phyloP scores from a whole-genome alignment of 64 coral and sea anemone species.

The Dendronephthya gigantea region DNA sequence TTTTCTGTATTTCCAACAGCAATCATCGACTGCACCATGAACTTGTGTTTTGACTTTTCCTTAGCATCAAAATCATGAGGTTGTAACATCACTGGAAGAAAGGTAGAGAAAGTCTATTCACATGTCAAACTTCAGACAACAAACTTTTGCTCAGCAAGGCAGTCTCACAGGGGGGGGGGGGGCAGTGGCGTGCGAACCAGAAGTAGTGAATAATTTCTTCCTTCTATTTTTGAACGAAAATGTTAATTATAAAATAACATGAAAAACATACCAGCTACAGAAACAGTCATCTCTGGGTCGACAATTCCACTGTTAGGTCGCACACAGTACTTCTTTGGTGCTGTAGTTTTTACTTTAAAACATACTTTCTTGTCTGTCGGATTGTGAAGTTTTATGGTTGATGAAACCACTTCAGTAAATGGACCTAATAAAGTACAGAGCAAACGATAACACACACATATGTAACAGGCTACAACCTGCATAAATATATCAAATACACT shows the following conservation, averaged over 20 bases:
- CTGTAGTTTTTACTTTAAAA: constrained; percentile 98
- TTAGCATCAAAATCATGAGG: constrained; percentile 91
- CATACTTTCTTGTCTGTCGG: constrained; percentile 75
- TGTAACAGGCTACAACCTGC: too few species aligned
- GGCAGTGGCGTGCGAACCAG: too few species aligned
- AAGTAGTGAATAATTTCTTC: too few species aligned
- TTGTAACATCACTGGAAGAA: constrained; percentile 72
- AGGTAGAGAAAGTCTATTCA: background rate
- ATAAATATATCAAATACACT: too few species aligned
- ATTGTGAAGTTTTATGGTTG: constrained; percentile 76
- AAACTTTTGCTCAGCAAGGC: too few species aligned
- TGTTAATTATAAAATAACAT: too few species aligned
- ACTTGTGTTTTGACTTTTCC: constrained; percentile 96
- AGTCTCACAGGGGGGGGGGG: too few species aligned
- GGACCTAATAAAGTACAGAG: constrained; percentile 36
- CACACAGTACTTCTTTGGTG: constrained; percentile 88
- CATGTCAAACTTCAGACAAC: background rate
- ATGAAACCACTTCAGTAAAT: constrained; percentile 84
- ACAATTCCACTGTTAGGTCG: constrained; percentile 88
- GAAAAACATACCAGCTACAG: constrained; percentile 69
- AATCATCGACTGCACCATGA: constrained; percentile 89
- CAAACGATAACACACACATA: background rate
- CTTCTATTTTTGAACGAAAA: too few species aligned
- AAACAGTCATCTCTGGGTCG: constrained; percentile 54
- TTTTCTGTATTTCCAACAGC: too few species aligned